Base-by-base conservation (phyloP, 2,888 invertebrate species). In the Argyresthia goedartella region DNA sequence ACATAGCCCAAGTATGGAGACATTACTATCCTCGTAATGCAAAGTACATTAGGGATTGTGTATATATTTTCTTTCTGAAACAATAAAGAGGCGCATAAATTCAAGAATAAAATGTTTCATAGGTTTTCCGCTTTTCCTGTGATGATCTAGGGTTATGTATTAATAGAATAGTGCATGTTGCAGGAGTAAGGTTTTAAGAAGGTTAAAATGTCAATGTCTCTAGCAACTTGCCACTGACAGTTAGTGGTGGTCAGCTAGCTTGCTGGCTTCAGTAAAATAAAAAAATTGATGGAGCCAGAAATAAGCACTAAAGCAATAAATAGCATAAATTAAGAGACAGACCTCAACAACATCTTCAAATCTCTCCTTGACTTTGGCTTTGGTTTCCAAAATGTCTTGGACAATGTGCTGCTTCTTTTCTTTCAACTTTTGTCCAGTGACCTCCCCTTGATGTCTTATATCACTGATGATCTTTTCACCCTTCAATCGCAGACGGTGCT, bases 21-120 rank as follows among this genome's bases (percentile, higher is more conserved):
- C 62, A 95, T 85, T 8, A 90, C 81, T 63, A 98, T 97, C 64
- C 99, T 90, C 16, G 93, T 88, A 8, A 95, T 80, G 67, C 98
- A 98, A 51, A 99, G 80, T 49, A 95, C 85, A 81, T 99, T 99
- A 10, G 99, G 99, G 62, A 99, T 89, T 0, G 99, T 99, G 73
- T 93, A 92, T 44, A 97, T 90, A 77, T 97, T 97, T 87, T 98
- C 98, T 90, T 87, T 91, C 86, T 86, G 74, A 15, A 65, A 82
- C 67, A 55, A 49, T 59, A 15, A 52, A n/a, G 9, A 25, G 8
- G 4, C 25, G 6, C 25, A 25, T 25, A 25, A 25, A 25, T 25
- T 25, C 25, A 25, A 25, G 25, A 25, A 4, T 25, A 25, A n/a
- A n/a, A n/a, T n/a, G n/a, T n/a, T n/a, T n/a, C n/a, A n/a, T n/a